These are phyloP conservation scores for Lumbricus terrestris DNA, from an alignment of 2,888 invertebrate genomes.

Conservation along the genomic window DNA sequence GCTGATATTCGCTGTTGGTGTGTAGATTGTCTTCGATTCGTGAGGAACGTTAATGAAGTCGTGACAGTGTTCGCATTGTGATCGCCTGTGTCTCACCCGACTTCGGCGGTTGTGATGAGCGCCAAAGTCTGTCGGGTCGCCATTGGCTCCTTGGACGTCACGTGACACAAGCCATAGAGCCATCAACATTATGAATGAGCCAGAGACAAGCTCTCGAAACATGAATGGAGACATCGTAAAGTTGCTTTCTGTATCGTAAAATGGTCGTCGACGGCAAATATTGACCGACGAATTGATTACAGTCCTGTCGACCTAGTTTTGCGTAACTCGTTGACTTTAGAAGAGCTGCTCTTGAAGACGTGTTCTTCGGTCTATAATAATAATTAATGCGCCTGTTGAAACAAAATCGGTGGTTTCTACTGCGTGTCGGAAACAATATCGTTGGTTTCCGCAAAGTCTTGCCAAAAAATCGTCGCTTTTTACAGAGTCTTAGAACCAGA, in stretches of 20 bases:
- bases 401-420: no score
- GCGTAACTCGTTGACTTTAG: neutral
- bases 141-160: neutral
- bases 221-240: neutral
- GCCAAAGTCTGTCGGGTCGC: neutral
- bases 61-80: neutral
- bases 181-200: neutral
- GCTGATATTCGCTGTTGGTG: neutral
- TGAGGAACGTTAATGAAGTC: neutral
- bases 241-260: neutral
- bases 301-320: neutral
- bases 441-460: no score
- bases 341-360: no score
- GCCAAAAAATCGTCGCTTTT: neutral
- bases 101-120: accelerated
- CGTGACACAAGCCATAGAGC: neutral
- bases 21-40: neutral
- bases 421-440: no score
- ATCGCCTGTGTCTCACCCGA: neutral
- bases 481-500: no score
- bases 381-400: no score
- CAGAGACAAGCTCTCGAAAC: neutral
- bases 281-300: no score
- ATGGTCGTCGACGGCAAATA: neutral
- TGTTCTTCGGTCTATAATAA: no score